These are phyloP conservation scores for Hepsetus odoe DNA, from an alignment of 2,113 vertebrate genomes.

Conservation along the genomic window DNA sequence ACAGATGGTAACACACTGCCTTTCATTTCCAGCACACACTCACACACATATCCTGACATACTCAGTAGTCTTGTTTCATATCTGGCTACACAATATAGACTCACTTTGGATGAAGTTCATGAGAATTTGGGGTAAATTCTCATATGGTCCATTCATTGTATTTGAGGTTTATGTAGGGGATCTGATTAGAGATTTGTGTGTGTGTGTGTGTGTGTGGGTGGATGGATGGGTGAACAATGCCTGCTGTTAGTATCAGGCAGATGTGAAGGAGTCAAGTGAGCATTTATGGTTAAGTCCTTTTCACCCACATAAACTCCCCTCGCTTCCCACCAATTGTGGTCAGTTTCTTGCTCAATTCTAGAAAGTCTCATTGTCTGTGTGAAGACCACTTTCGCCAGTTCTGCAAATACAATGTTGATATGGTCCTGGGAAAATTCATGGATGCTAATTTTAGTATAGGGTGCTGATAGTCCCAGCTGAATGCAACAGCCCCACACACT, in stretches of 20 bases:
- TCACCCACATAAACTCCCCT: slow-evolving; percentile 12
- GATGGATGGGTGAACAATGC: slow-evolving; percentile 16
- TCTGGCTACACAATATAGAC: background rate
- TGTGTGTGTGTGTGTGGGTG: slow-evolving; percentile 17
- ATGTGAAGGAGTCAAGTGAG: background rate
- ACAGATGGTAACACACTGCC: slow-evolving; percentile 9
- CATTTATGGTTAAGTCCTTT: slow-evolving; percentile 22
- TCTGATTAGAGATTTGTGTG: background rate
- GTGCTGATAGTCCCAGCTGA: background rate
- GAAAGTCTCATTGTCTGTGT: slow-evolving; percentile 2
- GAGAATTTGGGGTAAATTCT: background rate
- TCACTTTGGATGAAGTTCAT: background rate
- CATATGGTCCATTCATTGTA: slow-evolving; percentile 7
- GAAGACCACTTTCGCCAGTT: background rate
- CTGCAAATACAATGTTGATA: background rate
- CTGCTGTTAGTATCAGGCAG: slow-evolving; percentile 24
- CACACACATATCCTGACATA: background rate
- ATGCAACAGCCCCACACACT: background rate
- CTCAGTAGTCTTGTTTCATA: background rate
- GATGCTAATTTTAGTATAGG: background rate
- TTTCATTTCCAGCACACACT: background rate
- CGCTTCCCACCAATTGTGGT: slow-evolving; percentile 21
- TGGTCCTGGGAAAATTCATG: slow-evolving; percentile 2
- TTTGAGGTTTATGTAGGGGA: slow-evolving; percentile 10
- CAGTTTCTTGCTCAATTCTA: slow-evolving; percentile 25